Conservation (phyloP, 2,888 invertebrate species). For the Mongoloraphidia duomilia region DNA sequence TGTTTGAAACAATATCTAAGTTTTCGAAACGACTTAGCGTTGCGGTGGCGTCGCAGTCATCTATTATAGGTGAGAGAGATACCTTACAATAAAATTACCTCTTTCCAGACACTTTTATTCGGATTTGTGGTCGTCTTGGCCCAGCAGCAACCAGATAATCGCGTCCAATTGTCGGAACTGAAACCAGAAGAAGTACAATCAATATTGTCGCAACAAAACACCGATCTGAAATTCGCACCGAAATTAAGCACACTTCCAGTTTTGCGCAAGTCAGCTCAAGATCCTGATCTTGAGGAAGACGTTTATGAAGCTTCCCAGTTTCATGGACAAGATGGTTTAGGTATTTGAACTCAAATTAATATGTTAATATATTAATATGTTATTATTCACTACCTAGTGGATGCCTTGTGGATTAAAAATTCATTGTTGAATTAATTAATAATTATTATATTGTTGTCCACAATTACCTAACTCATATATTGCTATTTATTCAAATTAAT, state of each 20-base stretch:
- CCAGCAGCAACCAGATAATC: conserved; percentile 26
- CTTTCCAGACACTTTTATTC: too few species aligned
- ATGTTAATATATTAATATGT: not conserved
- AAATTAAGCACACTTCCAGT: conserved; percentile 38
- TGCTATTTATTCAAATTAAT: conserved; percentile 28
- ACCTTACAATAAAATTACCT: too few species aligned
- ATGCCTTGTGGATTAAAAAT: too few species aligned
- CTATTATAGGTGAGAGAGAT: too few species aligned
- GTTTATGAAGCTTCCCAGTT: conserved; percentile 55
- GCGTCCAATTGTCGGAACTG: conserved; percentile 29
- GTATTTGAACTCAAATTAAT: not conserved
- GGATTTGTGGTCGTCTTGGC: too few species aligned
- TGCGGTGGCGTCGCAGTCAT: too few species aligned
- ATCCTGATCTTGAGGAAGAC: conserved; percentile 53
- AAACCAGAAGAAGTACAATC: conserved; percentile 37
- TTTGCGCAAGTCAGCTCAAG: conserved; percentile 27
- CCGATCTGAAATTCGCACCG: conserved; percentile 37
- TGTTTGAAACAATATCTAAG: too few species aligned
- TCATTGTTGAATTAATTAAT: too few species aligned
- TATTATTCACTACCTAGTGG: not conserved
- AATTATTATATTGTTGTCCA: too few species aligned
- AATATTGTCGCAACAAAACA: conserved; percentile 27
- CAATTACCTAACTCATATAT: too few species aligned
- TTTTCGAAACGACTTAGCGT: too few species aligned
- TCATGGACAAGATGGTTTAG: conserved; percentile 44